Evolutionary conservation across 1,140 invertebrate genomes (phyloP).

Genomic region (Stegodyphus mimosarum): DNA sequence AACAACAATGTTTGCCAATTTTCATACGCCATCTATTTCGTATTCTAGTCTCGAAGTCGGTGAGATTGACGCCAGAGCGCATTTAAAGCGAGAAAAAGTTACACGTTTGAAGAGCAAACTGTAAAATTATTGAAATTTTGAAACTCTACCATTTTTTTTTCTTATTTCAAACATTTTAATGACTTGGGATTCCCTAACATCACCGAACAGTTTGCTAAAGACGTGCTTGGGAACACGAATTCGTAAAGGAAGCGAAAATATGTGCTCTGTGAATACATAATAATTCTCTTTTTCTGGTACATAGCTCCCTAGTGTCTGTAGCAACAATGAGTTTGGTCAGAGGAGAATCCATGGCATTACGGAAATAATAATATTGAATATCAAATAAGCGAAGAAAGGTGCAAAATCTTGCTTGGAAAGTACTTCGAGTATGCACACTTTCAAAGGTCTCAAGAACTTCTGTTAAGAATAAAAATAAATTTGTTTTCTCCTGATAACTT

Average conservation of each 20-base stretch:
- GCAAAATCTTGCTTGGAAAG: slow-evolving; percentile 4
- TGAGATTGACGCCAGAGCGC: slow-evolving; percentile 18
- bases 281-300: slow-evolving; percentile 31
- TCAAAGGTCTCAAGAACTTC: slow-evolving; percentile 23
- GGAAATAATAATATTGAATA: slow-evolving; percentile 45
- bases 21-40: not conserved
- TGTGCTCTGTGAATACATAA: slow-evolving; percentile 43
- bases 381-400: slow-evolving; percentile 29
- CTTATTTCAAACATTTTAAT: slow-evolving; percentile 39
- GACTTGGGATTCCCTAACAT: slow-evolving; percentile 25
- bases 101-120: slow-evolving; percentile 21
- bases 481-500: slow-evolving; percentile 26
- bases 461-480: slow-evolving; percentile 27
- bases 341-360: slow-evolving; percentile 13
- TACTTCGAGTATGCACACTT: not conserved
- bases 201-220: slow-evolving; percentile 29
- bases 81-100: slow-evolving; percentile 28
- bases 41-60: slow-evolving; percentile 12
- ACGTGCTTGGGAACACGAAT: slow-evolving; percentile 21
- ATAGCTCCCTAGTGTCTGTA: slow-evolving; percentile 27
- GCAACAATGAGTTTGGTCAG: not conserved
- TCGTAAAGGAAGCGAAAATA: slow-evolving; percentile 5
- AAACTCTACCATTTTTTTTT: slow-evolving; percentile 1
- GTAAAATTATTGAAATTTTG: slow-evolving; percentile 45
- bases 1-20: slow-evolving; percentile 43